Percentiles rank a stretch among this genome's conserved stretches.
These are phyloP conservation scores for Beris chalybata DNA, from an alignment of 2,888 invertebrate species.

Conservation along the genomic window DNA sequence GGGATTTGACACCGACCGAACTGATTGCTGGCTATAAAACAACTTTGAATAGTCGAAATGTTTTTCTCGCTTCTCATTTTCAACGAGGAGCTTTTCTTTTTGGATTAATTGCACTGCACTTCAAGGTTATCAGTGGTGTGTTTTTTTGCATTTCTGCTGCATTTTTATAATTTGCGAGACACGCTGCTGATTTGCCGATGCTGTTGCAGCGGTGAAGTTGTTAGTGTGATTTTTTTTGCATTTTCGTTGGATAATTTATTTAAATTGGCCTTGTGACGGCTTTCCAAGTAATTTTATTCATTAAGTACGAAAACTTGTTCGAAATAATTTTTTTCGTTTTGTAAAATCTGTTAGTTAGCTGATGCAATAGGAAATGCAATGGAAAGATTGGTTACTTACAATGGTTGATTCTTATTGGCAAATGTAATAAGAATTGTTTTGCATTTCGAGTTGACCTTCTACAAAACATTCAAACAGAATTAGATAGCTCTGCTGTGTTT, in stretches of 20 bases:
- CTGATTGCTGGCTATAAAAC: no score
- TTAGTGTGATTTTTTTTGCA: background rate
- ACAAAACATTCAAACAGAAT: no score
- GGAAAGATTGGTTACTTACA: slow-evolving; percentile 3
- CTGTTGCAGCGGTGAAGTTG: background rate
- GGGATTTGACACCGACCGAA: no score
- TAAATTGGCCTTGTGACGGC: slow-evolving; percentile 27
- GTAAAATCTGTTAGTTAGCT: background rate
- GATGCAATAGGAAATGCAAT: slow-evolving; percentile 30
- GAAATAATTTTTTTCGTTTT: slow-evolving; percentile 13
- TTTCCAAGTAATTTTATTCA: slow-evolving; percentile 30
- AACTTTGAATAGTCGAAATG: no score
- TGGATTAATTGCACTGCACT: slow-evolving; percentile 13
- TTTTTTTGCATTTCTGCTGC: background rate
- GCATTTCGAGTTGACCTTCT: no score
- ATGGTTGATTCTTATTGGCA: no score
- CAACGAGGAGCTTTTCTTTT: slow-evolving; percentile 1
- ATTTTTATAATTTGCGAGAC: background rate
- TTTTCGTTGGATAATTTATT: slow-evolving; percentile 26
- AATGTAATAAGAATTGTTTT: no score
- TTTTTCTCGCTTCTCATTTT: no score
- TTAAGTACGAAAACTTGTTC: slow-evolving; percentile 23
- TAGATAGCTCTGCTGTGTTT: no score
- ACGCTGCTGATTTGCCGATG: background rate
- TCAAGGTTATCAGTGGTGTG: background rate